Evolutionary conservation across 2,888 invertebrate species (phyloP), one percentile per base, ranked within the genome.

Genomic region (Diarsia mendica): DNA sequence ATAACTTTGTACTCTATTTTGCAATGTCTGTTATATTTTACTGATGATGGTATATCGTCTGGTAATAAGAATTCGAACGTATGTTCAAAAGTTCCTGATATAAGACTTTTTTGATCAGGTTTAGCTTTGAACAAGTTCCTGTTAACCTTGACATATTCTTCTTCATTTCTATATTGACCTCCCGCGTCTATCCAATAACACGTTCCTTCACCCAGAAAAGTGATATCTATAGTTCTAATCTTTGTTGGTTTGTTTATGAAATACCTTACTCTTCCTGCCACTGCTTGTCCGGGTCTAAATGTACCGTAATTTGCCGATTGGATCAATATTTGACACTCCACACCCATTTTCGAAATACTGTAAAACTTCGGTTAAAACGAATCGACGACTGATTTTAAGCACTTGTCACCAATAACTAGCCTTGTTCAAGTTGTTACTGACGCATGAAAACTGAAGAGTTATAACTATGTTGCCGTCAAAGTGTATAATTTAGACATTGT

Each of bases 241-340:
- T 84, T 82, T 1, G 84, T 88, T 11, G 87, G 82, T 69, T 86
- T 78, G 20, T 85, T 81, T 9, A 91, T 15, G 0, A 60, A 68
- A 55, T 88, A 91, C 51, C 82, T 88, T 8, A 90, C 71, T n/a
- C 80, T 55, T 18, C 91, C 91, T 5, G 61, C 55, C 0, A 91
- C 80, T 3, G 65, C 4, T 68, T 85, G 53, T 2, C 89, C 90
- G 1, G 89, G 78, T 75, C 79, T 85, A 67, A 85, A 84, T 0
- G 88, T 44, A 4, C 85, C 84, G 23, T 85, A 79, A n/a, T 67
- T 66, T 20, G 85, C 70, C 48, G 70, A 83, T n/a, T 77, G 66
- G 13, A 89, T 64, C 33, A 89, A 68, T 73, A 91, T 88, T 77
- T 86, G 73, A 67, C 88, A 91, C 53, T 67, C 23, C 20, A 85